These are phyloP conservation scores for Lordiphosa clarofinis DNA, from an alignment of 1,140 invertebrate genomes.

Conservation along the genomic window DNA sequence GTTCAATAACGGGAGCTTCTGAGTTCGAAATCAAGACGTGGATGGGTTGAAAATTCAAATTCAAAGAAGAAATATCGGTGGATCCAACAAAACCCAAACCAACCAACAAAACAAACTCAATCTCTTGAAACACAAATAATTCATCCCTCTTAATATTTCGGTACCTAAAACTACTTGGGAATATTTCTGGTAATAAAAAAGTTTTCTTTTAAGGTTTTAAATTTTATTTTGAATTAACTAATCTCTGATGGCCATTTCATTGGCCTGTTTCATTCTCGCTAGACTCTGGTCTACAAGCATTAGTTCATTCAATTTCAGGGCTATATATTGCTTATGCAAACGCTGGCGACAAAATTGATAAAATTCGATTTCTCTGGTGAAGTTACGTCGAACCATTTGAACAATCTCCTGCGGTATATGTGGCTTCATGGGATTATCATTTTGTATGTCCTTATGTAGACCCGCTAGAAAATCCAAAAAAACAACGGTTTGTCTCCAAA, in stretches of 20 bases:
- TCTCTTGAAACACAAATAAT: too few relatives aligned
- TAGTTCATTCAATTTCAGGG: conserved; percentile 78
- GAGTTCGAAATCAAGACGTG: too few relatives aligned
- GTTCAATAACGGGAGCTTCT: too few relatives aligned
- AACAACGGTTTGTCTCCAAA: background rate
- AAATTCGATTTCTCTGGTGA: conserved; percentile 94
- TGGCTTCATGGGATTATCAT: conserved; percentile 83
- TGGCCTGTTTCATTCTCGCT: conserved; percentile 21
- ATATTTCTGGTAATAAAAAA: too few relatives aligned
- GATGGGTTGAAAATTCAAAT: too few relatives aligned
- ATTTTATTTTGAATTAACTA: conserved; percentile 20
- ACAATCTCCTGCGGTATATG: conserved; percentile 91
- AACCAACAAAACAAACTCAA: too few relatives aligned
- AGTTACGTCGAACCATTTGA: conserved; percentile 90
- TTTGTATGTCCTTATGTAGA: conserved; percentile 29
- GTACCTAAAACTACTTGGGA: too few relatives aligned
- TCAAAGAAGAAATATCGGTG: too few relatives aligned
- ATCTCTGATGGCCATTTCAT: conserved; percentile 35
- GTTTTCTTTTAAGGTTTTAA: background rate
- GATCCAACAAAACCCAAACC: too few relatives aligned
- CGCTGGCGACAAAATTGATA: conserved; percentile 94
- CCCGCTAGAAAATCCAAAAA: conserved; percentile 80
- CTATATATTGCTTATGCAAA: conserved; percentile 88
- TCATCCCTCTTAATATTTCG: too few relatives aligned
- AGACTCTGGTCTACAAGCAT: conserved; percentile 52